phyloP scores from a whole-genome alignment of 2,888 invertebrate genomes.

The Diloba caeruleocephala region DNA sequence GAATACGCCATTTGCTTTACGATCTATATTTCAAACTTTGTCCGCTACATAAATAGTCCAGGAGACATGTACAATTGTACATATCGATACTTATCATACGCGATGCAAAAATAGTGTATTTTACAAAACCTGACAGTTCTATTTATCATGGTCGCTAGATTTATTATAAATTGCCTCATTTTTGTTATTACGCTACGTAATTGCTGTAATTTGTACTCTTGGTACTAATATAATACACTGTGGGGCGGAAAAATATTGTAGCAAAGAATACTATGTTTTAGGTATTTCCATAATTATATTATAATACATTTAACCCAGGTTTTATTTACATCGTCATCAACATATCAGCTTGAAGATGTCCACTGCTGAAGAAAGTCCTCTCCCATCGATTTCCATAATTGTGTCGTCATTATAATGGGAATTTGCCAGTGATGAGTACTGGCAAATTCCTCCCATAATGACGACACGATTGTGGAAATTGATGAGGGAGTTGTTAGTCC shows the following conservation, averaged over 20 bases:
- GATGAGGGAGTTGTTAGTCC: conserved; percentile 37
- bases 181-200: conserved; percentile 40
- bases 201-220: conserved; percentile 36
- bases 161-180: conserved; percentile 44
- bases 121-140: conserved; percentile 37
- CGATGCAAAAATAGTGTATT: conserved; percentile 46
- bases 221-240: conserved; percentile 8
- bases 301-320: too few species aligned
- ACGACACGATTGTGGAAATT: too few species aligned
- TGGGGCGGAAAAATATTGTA: conserved; percentile 15
- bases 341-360: too few species aligned
- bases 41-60: conserved; percentile 43
- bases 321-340: too few species aligned
- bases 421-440: too few species aligned
- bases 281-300: too few species aligned
- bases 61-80: conserved; percentile 24
- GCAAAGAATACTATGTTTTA: too few species aligned
- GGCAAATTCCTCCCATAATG: too few species aligned
- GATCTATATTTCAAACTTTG: conserved; percentile 7
- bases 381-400: too few species aligned
- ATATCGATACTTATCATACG: conserved; percentile 41
- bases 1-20: background rate
- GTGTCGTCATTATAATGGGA: too few species aligned
- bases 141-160: conserved; percentile 38
- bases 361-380: too few species aligned